A percentile compares a stretch with the other conserved stretches of the same genome.
These are phyloP conservation scores for Brachymystax lenok DNA, from an alignment of 2,797 vertebrate species.

Conservation along the genomic window DNA sequence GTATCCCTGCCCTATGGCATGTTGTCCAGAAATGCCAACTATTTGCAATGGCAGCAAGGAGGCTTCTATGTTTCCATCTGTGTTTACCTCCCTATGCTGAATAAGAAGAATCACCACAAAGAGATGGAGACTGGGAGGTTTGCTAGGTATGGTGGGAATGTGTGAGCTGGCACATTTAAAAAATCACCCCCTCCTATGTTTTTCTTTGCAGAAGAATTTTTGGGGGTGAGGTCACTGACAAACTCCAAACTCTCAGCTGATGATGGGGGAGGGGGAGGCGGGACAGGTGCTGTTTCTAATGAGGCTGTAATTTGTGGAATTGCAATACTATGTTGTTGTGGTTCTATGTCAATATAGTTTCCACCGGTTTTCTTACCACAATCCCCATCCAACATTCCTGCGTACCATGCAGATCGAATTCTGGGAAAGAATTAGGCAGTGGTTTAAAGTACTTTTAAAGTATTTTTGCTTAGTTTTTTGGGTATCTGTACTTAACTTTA, in stretches of 20 bases:
- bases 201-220: neutral
- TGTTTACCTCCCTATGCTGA: slow-evolving; percentile 14
- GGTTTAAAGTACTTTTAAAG: too few relatives aligned
- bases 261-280: neutral
- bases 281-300: neutral
- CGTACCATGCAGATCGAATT: neutral
- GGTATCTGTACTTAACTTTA: too few relatives aligned
- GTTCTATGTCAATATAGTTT: neutral
- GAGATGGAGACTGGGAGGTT: neutral
- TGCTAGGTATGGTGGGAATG: neutral
- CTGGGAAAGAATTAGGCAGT: neutral
- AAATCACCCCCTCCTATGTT: neutral
- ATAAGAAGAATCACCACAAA: slow-evolving; percentile 2
- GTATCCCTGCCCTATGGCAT: neutral
- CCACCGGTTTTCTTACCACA: neutral
- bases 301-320: neutral
- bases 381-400: slow-evolving; percentile 2
- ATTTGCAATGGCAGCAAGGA: slow-evolving; percentile 12
- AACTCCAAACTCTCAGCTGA: neutral
- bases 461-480: too few relatives aligned
- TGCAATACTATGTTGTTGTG: neutral
- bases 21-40: slow-evolving; percentile 1
- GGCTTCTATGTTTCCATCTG: slow-evolving; percentile 8
- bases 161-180: neutral
- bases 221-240: neutral